phyloP scores from a whole-genome alignment of 2,113 vertebrate species.

The Pitta sordida region DNA sequence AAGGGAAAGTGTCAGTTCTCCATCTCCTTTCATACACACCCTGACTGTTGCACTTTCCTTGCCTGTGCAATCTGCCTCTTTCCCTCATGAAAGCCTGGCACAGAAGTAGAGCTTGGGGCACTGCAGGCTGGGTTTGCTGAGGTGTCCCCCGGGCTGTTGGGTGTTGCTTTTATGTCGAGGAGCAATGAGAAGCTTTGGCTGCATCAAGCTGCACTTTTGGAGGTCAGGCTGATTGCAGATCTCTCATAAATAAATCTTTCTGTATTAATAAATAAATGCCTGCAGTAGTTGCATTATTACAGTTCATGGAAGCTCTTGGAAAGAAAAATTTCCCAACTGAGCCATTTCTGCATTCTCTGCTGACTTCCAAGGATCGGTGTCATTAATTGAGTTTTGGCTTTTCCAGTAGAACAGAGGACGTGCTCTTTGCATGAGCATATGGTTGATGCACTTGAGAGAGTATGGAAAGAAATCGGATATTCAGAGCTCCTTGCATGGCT shows the following conservation, averaged over 20 bases:
- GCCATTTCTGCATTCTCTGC: not conserved
- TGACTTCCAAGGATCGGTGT: not conserved
- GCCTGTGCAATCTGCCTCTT: not conserved
- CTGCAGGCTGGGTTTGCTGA: not conserved
- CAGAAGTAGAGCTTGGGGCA: not conserved
- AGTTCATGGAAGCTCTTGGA: not conserved
- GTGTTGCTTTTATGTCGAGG: not conserved
- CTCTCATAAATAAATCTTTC: slow-evolving; percentile 5
- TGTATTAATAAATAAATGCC: slow-evolving; percentile 19
- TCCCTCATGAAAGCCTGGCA: rapidly evolving
- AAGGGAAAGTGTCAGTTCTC: not conserved
- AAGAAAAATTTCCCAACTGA: slow-evolving; percentile 19
- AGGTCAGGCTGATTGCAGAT: not conserved
- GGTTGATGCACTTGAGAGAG: not conserved
- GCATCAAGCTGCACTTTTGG: not conserved
- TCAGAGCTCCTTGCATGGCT: not conserved
- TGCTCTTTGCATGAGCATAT: rapidly evolving
- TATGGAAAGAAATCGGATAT: not conserved
- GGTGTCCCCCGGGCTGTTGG: not conserved
- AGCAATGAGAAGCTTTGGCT: not conserved
- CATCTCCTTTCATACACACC: not conserved
- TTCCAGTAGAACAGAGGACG: not conserved
- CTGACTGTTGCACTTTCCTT: not conserved
- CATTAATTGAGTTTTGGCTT: slow-evolving; percentile 19
- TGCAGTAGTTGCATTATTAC: not conserved